These are phyloP conservation scores for Argya squamiceps DNA, from an alignment of 2,797 vertebrate species.

Conservation along the genomic window DNA sequence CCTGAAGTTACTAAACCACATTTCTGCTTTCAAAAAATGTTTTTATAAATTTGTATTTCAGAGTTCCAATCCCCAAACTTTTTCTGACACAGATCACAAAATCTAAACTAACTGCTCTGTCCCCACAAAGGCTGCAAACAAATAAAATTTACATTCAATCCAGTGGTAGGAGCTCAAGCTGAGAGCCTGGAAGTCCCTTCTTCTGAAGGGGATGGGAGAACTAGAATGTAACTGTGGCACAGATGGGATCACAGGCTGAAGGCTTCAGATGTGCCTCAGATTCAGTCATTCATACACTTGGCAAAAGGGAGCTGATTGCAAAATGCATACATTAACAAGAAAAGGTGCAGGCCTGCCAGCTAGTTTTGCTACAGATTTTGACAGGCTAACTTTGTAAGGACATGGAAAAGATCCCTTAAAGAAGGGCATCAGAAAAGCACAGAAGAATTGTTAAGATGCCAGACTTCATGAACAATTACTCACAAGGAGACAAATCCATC, in stretches of 20 bases:
- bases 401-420: background rate
- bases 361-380: background rate
- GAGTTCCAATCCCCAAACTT: background rate
- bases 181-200: background rate
- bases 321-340: background rate
- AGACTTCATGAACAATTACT: background rate
- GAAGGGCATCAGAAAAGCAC: background rate
- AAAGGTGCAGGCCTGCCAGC: background rate
- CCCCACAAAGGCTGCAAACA: background rate
- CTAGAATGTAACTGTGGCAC: background rate
- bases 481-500: background rate
- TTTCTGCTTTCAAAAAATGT: background rate
- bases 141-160: background rate
- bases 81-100: background rate
- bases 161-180: background rate
- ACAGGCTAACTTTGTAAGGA: background rate
- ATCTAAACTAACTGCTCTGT: background rate
- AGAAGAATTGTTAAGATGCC: background rate
- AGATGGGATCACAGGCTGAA: slow-evolving; percentile 29
- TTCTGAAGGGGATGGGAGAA: background rate
- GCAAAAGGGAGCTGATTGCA: background rate
- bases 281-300: background rate
- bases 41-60: background rate
- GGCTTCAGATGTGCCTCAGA: background rate
- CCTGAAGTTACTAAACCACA: background rate